A percentile compares a stretch with the other conserved stretches of the same genome.
phyloP scores from a whole-genome alignment of 1,140 invertebrate species.

The Lasioglossum baleicum region DNA sequence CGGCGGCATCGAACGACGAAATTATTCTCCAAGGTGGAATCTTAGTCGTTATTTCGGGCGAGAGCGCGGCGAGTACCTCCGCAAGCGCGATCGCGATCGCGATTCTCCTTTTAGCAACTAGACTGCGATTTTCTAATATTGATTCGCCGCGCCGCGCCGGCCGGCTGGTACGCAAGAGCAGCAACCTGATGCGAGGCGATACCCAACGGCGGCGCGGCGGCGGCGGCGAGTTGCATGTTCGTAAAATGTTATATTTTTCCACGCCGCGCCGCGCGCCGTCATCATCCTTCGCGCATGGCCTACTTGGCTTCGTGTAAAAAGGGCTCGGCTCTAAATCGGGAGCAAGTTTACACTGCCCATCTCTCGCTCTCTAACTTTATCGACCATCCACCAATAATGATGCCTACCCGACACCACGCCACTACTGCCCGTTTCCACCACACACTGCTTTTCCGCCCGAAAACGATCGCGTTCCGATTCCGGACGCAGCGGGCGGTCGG shows the following conservation, averaged over 20 bases:
- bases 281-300: conserved; percentile 60
- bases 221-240: conserved; percentile 46
- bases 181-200: background rate
- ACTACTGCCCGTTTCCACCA: background rate
- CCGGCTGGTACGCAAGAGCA: conserved; percentile 28
- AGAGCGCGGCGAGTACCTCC: background rate
- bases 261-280: conserved; percentile 32
- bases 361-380: conserved; percentile 58
- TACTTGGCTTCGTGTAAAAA: conserved; percentile 65
- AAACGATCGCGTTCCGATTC: conserved; percentile 9
- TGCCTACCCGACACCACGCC: conserved; percentile 19
- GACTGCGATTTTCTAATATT: conserved; percentile 53
- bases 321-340: conserved; percentile 66
- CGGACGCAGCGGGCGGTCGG: too few species aligned
- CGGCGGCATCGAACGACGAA: background rate
- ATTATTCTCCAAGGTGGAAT: conserved; percentile 17
- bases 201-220: conserved; percentile 8
- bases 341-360: conserved; percentile 63
- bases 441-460: background rate
- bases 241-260: conserved; percentile 62
- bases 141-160: conserved; percentile 36
- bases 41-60: background rate
- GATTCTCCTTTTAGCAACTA: conserved; percentile 28
- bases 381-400: conserved; percentile 56
- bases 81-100: conserved; percentile 37